Base-by-base conservation (phyloP, 2,888 invertebrate genomes). In the Isoperla grammatica region DNA sequence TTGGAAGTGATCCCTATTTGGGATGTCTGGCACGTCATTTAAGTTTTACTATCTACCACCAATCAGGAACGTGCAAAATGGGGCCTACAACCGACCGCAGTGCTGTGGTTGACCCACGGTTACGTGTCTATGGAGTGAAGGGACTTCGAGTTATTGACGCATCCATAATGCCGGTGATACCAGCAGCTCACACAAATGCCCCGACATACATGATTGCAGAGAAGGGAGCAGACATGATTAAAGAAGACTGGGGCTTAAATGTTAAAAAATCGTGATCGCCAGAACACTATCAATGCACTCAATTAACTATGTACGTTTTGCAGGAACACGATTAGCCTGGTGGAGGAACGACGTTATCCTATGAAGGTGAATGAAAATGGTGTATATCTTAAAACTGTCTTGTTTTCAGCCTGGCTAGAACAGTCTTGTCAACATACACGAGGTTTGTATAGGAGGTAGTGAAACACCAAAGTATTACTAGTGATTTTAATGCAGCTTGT, bases 121-220 rank as follows among this genome's bases (percentile, higher is more conserved):
- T 86, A 57, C 75, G 76, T 65, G 83, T 86, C 1, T 81, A 86
- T 67, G 89, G 88, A 5, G 76, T 90, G 11, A 74, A 78, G 12
- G 79, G 81, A 3, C 73, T 90, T 43, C 76, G 90, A 64, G 88
- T 90, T 0, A 83, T 88, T 60, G 90, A 90, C 70, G 88, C 88
- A 0, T 88, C 88, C 64, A 80, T 90, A 43, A 74, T 74, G 69
- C 74, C 73, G 2, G 61, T 61, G n/a, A 40, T 40, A 13, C 40
- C 40, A 12, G 12, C 40, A 15, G 40, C 40, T 3, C 40, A 40
- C 40, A 40, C 40, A 40, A 40, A 40, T 40, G 40, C 87, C 0
- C 87, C 90, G 0, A 80, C 80, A 1, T 87, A 82, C 63, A 89
- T 90, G 90, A 88, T 90, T 40, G 40, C 40, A 40, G 40, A 40